Base-by-base conservation (phyloP, 2,113 vertebrate species). In the Argyrosomus japonicus region DNA sequence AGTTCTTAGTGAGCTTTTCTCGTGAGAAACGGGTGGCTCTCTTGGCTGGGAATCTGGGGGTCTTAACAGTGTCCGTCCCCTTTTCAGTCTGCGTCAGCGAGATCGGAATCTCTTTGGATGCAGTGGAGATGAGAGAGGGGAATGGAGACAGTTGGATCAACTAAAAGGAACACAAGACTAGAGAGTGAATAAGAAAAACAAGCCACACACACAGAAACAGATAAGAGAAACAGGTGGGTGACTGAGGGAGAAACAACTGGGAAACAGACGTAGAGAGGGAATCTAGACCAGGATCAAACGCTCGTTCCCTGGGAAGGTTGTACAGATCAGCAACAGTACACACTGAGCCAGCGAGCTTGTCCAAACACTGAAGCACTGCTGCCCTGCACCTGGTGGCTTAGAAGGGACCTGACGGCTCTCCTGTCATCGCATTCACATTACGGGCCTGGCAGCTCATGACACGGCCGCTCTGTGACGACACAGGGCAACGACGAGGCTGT, bases 341-440 rank as follows among this genome's bases (percentile, higher is more conserved):
- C 61, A 48, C 23, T 17, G 19, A 54, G 63, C 50, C 68, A 75
- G 54, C 8, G 5, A 62, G 72, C 68, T 87, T 84, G 75, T 91
- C 80, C 83, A 84, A 85, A 89, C 84, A 83, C 69, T 75, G 53
- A 68, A 72, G 29, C 62, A 0, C 65, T 21, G 77, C 82, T 32
- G 79, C 77, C 64, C 65, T 73, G 84, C 93, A 94, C 92, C 94
- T 93, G 92, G 71, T 68, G 86, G 78, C 76, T 84, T 32, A 50
- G 64, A 75, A 57, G 73, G 36, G 81, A 86, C 80, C 82, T 23
- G 80, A 77, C 71, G 45, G 73, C 68, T 64, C 70, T 27, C 77
- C 88, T 94, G 93, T 94, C 94, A 94, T 82, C 93, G 63, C 84
- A 36, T 91, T 87, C 79, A 6, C 85, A 94, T 94, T 94, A 93